A percentile compares a stretch with the other conserved stretches of the same genome.
phyloP scores from a whole-genome alignment of 1,140 invertebrate species.

The Aphelinus certus region DNA sequence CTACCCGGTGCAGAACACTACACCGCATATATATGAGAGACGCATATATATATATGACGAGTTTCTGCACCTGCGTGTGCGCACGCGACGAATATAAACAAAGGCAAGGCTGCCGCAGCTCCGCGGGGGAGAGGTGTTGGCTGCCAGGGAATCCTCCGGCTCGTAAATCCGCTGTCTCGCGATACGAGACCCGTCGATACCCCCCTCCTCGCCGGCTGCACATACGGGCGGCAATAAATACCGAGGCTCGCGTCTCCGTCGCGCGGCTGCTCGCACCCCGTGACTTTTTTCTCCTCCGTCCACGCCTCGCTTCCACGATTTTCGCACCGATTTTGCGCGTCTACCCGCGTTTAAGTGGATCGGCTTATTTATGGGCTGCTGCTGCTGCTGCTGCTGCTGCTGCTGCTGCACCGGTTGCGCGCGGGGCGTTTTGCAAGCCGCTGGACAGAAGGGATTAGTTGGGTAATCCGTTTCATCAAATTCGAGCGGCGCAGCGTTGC shows the following conservation, averaged over 20 bases:
- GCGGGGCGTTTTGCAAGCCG: background rate
- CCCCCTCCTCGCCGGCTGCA: background rate
- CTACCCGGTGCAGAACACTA: no score
- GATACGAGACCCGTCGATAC: background rate
- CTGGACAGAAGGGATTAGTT: no score
- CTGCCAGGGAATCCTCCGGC: background rate
- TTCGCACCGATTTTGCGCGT: background rate
- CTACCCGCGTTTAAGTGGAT: constrained; percentile 4
- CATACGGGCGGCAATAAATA: constrained; percentile 10
- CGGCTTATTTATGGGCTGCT: constrained; percentile 5
- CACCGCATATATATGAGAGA: background rate
- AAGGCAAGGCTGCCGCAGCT: no score
- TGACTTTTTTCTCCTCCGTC: no score
- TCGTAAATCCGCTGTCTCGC: constrained; percentile 3
- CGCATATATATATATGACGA: background rate
- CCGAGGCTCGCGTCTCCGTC: background rate
- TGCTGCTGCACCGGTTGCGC: background rate
- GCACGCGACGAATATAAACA: no score
- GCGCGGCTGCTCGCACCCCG: background rate
- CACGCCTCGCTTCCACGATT: background rate
- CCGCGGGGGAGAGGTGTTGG: no score
- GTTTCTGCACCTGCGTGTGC: background rate
- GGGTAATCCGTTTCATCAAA: no score
- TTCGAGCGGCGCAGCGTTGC: no score
- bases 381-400: background rate